Conservation (phyloP, 2,888 invertebrate species). For the Mactromeris polynyma region DNA sequence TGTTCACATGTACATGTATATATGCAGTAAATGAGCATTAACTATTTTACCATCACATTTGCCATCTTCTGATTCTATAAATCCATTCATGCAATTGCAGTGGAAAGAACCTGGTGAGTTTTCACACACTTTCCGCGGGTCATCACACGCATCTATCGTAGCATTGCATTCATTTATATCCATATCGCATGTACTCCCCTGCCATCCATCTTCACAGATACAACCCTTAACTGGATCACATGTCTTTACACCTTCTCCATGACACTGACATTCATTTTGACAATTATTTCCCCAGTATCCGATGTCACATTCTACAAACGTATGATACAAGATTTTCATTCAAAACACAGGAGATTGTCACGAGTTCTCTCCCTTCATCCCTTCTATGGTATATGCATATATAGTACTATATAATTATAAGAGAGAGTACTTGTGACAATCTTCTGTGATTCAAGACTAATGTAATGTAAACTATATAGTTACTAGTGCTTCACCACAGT, state of each 20-base stretch:
- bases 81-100: constrained; percentile 59
- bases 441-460: too few species aligned
- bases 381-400: too few species aligned
- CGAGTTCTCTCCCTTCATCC: too few species aligned
- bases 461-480: too few species aligned
- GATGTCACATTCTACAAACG: constrained; percentile 45
- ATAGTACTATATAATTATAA: too few species aligned
- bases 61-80: constrained; percentile 23
- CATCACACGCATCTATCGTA: constrained; percentile 40
- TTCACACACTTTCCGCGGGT: constrained; percentile 58
- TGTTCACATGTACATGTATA: neutral
- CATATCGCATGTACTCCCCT: constrained; percentile 51
- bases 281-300: constrained; percentile 60
- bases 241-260: constrained; percentile 34
- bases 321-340: too few species aligned
- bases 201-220: constrained; percentile 61
- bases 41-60: constrained; percentile 54
- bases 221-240: constrained; percentile 66
- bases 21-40: neutral
- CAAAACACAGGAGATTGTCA: too few species aligned
- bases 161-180: constrained; percentile 62
- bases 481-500: too few species aligned
- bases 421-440: too few species aligned
- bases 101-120: constrained; percentile 63
- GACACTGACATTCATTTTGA: constrained; percentile 51